These are phyloP conservation scores for Pristionchus arcanus DNA, from an alignment of 2,888 invertebrate genomes.

Conservation along the genomic window DNA sequence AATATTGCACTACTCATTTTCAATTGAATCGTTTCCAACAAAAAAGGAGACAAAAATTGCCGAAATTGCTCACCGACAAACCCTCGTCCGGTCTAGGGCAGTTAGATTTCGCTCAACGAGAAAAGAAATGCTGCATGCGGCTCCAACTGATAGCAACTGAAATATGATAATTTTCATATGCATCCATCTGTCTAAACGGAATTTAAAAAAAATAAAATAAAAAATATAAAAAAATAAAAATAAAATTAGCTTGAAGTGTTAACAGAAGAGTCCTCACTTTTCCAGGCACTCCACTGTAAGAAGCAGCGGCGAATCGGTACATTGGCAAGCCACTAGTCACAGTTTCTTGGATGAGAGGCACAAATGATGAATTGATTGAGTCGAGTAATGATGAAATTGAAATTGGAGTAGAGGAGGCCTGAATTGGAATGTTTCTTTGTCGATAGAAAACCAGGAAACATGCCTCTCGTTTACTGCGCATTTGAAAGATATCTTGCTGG, in stretches of 20 bases:
- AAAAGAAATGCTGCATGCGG: neutral
- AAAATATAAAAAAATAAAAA: too few species aligned
- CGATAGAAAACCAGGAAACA: neutral
- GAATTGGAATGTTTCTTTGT: neutral
- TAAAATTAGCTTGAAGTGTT: too few species aligned
- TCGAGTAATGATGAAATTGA: neutral
- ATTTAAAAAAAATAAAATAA: too few species aligned
- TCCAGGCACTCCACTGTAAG: neutral
- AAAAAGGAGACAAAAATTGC: too few species aligned
- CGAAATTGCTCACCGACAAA: neutral
- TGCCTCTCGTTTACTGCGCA: neutral
- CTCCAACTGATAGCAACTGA: neutral
- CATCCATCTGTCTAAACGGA: too few species aligned
- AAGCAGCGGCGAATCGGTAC: neutral
- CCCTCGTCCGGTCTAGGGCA: neutral
- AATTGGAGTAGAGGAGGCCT: neutral
- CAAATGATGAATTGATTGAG: neutral
- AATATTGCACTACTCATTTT: neutral
- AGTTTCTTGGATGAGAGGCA: neutral
- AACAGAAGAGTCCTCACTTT: neutral
- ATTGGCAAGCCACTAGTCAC: neutral
- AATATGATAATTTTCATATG: too few species aligned
- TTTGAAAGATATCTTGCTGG: neutral
- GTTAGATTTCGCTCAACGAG: neutral
- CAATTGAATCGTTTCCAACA: too few species aligned